Evolutionary conservation across 1,140 invertebrate species (phyloP), one percentile per base, ranked within the genome.

Genomic region (Eurytemora carolleeae): DNA sequence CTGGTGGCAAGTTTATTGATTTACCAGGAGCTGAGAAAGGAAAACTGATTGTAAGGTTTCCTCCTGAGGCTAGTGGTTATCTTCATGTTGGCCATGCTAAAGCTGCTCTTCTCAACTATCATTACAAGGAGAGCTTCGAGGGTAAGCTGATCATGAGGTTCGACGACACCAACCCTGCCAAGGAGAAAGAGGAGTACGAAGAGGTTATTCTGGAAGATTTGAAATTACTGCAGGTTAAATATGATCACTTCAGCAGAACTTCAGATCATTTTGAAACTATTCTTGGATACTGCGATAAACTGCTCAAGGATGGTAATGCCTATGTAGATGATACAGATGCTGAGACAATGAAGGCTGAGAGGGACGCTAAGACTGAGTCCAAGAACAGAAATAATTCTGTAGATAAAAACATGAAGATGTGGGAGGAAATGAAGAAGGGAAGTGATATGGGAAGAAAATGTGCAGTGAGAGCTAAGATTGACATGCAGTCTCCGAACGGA

Each of bases 151-250:
- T 99, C 58, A 93, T 99, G 90, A 78, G 96, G 67, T 99, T 99
- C 76, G 96, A 99, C 77, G 96, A 99, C 70, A 99, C 96, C 3
- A 99, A 99, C 76, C 96, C 96, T 26, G 94, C 91, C 2, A 99
- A 99, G 71, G 96, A 99, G 71, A 91, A 94, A 70, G 84, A 84
- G n/a, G 86, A 98, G 67, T 99, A 95, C 77, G 96, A 99, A 72
- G 81, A 94, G 76, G 80, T 97, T 0, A 99, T 99, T 67, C 73
- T 97, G 20, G 86, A 96, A 73, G 96, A 99, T 76, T 76, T 99
- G 15, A 78, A 83, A 67, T 78, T 95, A 77, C 71, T 99, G 53
- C 78, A 95, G 69, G 84, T 99, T 56, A 86, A 91, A 66, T 90
- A 90, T 1, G 88, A 99, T 73, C 70, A 79, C 24, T 95, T 95